Evolutionary conservation across 2,888 invertebrate species (phyloP).

Genomic region (Ichneumoninae sp.): DNA sequence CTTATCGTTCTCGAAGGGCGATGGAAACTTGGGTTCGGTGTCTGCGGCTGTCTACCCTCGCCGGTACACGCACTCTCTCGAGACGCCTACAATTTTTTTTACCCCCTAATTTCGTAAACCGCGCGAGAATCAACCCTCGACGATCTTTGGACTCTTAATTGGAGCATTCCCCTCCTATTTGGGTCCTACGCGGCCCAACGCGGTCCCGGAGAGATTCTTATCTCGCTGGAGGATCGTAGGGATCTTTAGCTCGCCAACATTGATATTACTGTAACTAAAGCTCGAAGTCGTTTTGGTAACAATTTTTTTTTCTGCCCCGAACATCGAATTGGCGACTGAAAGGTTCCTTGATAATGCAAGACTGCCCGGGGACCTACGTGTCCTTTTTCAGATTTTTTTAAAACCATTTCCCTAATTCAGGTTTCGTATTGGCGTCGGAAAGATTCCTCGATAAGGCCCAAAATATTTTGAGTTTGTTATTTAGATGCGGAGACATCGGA

Average conservation of each 20-base stretch:
- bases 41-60: constrained; percentile 57
- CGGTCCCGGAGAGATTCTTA: constrained; percentile 10
- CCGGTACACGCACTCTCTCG: constrained; percentile 9
- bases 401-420: constrained; percentile 19
- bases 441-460: constrained; percentile 1
- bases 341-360: not conserved
- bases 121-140: constrained; percentile 30
- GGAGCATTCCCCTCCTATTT: constrained; percentile 22
- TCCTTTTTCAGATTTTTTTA: not conserved
- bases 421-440: constrained; percentile 1
- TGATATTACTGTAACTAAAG: constrained; percentile 21
- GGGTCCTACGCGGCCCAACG: not conserved
- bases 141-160: constrained; percentile 51
- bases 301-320: not conserved
- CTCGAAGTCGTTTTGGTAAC: not conserved
- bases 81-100: constrained; percentile 44
- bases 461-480: constrained; percentile 29
- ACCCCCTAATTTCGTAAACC: constrained; percentile 47
- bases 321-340: not conserved
- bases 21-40: constrained; percentile 69
- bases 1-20: constrained; percentile 70
- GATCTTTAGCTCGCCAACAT: constrained; percentile 9
- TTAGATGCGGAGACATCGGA: constrained; percentile 13
- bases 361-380: not conserved
- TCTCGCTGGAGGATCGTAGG: constrained; percentile 14